phyloP scores from a whole-genome alignment of 2,888 invertebrate species.

The Amphipoea lucens region DNA sequence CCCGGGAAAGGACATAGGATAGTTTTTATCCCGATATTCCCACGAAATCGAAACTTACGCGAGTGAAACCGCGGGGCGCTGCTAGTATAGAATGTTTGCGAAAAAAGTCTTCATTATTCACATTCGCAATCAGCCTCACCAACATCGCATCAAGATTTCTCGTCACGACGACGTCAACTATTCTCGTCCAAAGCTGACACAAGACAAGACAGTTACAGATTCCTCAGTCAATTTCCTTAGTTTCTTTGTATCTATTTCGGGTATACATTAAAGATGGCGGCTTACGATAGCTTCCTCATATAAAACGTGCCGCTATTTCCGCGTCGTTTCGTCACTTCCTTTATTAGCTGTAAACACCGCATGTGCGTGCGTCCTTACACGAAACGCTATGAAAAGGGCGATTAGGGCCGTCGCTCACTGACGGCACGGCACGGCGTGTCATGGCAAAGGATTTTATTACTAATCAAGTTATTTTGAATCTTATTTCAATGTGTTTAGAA shows the following conservation, averaged over 20 bases:
- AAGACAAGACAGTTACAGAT: neutral
- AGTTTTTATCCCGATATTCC: too few species aligned
- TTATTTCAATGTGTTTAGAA: too few species aligned
- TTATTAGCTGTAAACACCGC: slow-evolving; percentile 38
- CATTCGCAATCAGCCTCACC: neutral
- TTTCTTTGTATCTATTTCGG: slow-evolving; percentile 17
- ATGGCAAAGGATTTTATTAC: too few species aligned
- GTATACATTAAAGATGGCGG: slow-evolving; percentile 11
- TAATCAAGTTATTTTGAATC: too few species aligned
- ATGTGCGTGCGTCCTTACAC: neutral
- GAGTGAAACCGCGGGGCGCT: too few species aligned
- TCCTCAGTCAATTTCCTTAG: neutral
- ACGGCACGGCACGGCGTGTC: too few species aligned
- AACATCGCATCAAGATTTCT: neutral
- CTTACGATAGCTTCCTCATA: slow-evolving; percentile 17
- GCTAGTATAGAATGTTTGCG: too few species aligned
- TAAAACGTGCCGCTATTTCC: slow-evolving; percentile 25
- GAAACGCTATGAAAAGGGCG: neutral
- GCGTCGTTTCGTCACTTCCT: slow-evolving; percentile 26
- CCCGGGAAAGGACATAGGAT: too few species aligned
- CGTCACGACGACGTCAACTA: neutral
- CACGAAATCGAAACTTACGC: too few species aligned
- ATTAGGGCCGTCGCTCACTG: too few species aligned
- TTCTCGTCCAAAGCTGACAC: neutral
- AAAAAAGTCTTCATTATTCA: neutral